Base-by-base conservation (phyloP, 1,140 invertebrate species). In the Procambarus virginalis region DNA sequence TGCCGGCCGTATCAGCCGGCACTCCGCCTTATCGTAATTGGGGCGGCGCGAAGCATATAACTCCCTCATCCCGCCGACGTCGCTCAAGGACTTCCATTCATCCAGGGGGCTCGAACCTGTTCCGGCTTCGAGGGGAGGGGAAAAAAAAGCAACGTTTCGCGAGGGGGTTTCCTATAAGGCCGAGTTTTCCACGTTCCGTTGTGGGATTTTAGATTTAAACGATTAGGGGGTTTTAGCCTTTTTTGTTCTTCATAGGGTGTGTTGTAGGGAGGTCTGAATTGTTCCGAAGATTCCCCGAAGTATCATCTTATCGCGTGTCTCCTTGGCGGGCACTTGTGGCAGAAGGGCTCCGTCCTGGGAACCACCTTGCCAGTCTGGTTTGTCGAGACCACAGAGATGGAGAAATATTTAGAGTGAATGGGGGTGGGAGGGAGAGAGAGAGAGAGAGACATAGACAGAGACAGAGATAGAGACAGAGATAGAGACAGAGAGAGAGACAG, bases 1-100 rank as follows among this genome's bases (percentile, higher is more conserved):
- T 82, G 58, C 58, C 58, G n/a, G 12, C 80, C n/a, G 34, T 82
- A 82, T 82, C 80, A 82, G 58, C 14, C 80, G 48, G 22, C 80
- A 82, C 80, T 82, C 68, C 80, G 34, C 80, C 80, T 82, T 82
- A 82, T 82, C 80, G 80, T 82, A 82, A 82, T 82, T 82, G 80
- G 34, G 51, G 12, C 34, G 51, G 58, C 10, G 80, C 22, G 55
- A 55, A 46, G 17, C 80, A 82, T 82, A 82, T 82, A 82, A 82
- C 80, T 82, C 80, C 80, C 68, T 48, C 80, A 68, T 64, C 80
- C 68, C 22, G n/a, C 68, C 68, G 68, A 73, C 68, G 20, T 34
- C 68, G 22, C 22, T 73, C n/a, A 73, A 34, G 68, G 68, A 73
- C n/a, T 8, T 17, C 22, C 8, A 34, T 73, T 34, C n/a, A 34